These are phyloP conservation scores for Pseudonaja textilis DNA, from an alignment of 2,113 vertebrate species.

Conservation along the genomic window DNA sequence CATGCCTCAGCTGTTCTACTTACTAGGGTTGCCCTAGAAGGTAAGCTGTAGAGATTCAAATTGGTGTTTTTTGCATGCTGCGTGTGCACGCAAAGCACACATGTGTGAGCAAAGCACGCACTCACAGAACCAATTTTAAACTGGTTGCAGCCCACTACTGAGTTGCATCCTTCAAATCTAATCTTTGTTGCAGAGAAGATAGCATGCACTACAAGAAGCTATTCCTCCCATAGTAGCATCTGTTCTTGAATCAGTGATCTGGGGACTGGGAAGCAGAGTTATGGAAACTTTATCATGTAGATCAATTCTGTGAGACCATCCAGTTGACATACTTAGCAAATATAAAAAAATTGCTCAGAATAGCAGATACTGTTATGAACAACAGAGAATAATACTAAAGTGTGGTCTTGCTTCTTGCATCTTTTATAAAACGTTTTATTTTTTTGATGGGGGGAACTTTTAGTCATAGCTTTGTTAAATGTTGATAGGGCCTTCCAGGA, in stretches of 20 bases:
- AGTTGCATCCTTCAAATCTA: not conserved
- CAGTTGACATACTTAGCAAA: not conserved
- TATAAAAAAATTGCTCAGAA: not conserved
- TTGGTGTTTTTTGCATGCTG: too few species aligned
- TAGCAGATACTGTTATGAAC: not conserved
- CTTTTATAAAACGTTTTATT: not conserved
- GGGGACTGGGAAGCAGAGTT: not conserved
- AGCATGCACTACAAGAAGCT: not conserved
- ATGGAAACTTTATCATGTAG: not conserved
- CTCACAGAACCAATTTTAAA: too few species aligned
- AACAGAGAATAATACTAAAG: not conserved
- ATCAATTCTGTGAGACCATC: not conserved
- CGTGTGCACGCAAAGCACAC: too few species aligned
- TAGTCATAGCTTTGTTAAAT: not conserved
- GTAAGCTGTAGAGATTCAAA: too few species aligned
- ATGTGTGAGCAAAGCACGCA: too few species aligned
- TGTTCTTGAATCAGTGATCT: not conserved
- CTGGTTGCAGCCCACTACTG: too few species aligned
- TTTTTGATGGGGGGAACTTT: not conserved
- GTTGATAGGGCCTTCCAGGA: not conserved
- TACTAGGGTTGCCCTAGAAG: too few species aligned
- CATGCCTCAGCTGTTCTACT: too few species aligned
- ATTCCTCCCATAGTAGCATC: not conserved
- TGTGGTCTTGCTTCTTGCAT: too few species aligned
- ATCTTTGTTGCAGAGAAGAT: not conserved